These are phyloP conservation scores for Pammene aurita DNA, from an alignment of 2,888 invertebrate genomes.

Conservation along the genomic window DNA sequence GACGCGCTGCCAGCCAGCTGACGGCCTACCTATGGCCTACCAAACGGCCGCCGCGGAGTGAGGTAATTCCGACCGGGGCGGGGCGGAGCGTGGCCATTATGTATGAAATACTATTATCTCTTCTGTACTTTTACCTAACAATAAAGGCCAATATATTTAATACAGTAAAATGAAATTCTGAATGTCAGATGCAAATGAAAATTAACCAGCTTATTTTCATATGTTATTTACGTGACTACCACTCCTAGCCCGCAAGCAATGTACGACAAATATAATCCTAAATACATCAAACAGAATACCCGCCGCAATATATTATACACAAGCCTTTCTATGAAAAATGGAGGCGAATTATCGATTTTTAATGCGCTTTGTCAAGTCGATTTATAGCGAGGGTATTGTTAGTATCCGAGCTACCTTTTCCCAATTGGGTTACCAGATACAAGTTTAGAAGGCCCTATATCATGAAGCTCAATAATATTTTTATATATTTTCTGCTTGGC, in stretches of 20 bases:
- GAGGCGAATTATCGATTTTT: slow-evolving; percentile 50
- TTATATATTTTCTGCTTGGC: no score
- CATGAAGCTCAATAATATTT: background rate
- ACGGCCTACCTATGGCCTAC: no score
- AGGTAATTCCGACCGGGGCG: no score
- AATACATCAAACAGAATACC: slow-evolving; percentile 17
- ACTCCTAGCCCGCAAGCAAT: background rate
- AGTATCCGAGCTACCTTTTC: background rate
- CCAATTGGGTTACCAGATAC: background rate
- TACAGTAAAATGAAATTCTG: no score
- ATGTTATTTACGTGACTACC: background rate
- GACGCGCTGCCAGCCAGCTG: no score
- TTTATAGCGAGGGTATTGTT: slow-evolving; percentile 27
- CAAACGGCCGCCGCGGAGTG: no score
- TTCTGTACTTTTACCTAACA: no score
- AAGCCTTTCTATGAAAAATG: slow-evolving; percentile 52
- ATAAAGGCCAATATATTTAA: no score
- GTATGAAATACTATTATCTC: no score
- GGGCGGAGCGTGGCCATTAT: no score
- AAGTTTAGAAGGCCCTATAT: background rate
- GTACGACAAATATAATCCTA: background rate
- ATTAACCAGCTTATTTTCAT: no score
- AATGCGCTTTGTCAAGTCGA: slow-evolving; percentile 33
- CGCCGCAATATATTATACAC: slow-evolving; percentile 48
- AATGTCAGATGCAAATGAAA: no score